Evolutionary conservation across 1,140 invertebrate species (phyloP), one percentile per base, ranked within the genome.

Genomic region (Nasonia giraulti): DNA sequence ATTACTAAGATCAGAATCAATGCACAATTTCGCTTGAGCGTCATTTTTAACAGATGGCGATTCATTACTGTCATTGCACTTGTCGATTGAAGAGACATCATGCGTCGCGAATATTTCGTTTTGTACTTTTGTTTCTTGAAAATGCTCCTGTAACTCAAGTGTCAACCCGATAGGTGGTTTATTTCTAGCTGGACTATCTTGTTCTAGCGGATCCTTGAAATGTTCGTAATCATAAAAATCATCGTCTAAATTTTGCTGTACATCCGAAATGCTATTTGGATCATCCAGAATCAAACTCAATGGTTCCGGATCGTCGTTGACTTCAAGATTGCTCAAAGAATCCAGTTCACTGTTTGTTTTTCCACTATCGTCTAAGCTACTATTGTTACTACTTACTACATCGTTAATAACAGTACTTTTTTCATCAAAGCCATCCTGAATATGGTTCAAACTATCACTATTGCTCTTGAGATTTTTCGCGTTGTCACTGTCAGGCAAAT

Each of bases 191-290:
- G 76, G 37, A 88, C 80, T 87, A 47, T 88, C 86, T 82, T 84
- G 85, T 40, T 89, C 83, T n/a, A 86, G 31, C 10, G 88, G 50
- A 84, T 89, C 87, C 27, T 91, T 88, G 71, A 90, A 91, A 79
- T 92, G 87, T 27, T 90, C 89, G 84, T 93, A 94, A 81, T 93
- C 89, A 69, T 91, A 93, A 87, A 93, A 93, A 90, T 93, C 92
- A 86, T 93, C 90, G 12, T 93, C 91, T 68, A 91, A 33, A 40
- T 90, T 88, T 40, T 87, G 89, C 7, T 85, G 80, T 6, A 82
- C 73, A 8, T 91, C 90, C 14, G 87, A 85, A 40, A 87, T 82
- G 55, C 82, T 87, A 8, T 87, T 86, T 2, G 89, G 91, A 88
- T 92, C 91, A 66, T 90, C 91, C 20, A 91, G 83, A 82, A 91